Conservation (phyloP, 2,888 invertebrate species). For the Megastigmus dorsalis region DNA sequence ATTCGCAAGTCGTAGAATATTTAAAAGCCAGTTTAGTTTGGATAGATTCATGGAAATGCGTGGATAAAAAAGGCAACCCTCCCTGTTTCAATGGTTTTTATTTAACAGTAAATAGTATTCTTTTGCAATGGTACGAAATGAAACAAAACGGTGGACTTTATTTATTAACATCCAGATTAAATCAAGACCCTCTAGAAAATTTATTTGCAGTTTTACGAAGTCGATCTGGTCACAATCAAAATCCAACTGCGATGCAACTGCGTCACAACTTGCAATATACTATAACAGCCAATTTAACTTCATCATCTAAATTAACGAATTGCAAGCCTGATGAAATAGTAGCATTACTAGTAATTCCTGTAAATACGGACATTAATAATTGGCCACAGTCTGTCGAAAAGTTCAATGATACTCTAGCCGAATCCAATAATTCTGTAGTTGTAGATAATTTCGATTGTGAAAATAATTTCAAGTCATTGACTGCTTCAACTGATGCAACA, state of each 20-base stretch:
- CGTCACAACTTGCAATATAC: constrained; percentile 53
- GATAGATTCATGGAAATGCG: constrained; percentile 49
- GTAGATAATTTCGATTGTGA: no score
- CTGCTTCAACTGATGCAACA: no score
- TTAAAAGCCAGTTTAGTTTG: constrained; percentile 44
- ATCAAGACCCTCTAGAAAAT: constrained; percentile 56
- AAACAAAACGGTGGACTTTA: constrained; percentile 42
- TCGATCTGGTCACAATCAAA: constrained; percentile 45
- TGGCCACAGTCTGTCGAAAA: no score
- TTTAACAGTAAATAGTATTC: constrained; percentile 57
- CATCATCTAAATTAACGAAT: constrained; percentile 45
- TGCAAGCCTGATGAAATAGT: constrained; percentile 48
- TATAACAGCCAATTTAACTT: constrained; percentile 40
- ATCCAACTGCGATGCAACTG: constrained; percentile 52
- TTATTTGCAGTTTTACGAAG: constrained; percentile 51
- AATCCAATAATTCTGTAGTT: no score
- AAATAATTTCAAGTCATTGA: no score
- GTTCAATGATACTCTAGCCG: no score
- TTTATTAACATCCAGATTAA: constrained; percentile 50
- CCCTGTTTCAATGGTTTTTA: constrained; percentile 59
- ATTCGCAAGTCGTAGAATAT: constrained; percentile 52
- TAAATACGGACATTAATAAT: no score
- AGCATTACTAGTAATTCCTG: no score
- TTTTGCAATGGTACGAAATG: constrained; percentile 51
- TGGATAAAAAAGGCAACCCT: constrained; percentile 38